Conservation (phyloP, 1,140 invertebrate species). For the Drosophila pachea region DNA sequence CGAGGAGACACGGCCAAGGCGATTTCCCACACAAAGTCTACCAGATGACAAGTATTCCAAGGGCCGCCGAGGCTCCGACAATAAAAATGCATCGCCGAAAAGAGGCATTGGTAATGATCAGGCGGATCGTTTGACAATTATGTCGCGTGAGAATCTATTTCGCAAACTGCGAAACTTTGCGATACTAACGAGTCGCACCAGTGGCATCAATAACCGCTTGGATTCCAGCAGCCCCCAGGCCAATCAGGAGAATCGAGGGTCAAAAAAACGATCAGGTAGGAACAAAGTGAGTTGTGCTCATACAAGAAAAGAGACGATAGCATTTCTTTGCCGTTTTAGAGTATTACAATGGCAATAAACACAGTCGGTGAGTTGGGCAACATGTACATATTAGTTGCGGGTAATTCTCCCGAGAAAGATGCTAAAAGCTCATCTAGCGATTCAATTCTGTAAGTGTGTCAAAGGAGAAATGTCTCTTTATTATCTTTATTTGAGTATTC, state of each 20-base stretch:
- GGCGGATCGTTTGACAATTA: not conserved
- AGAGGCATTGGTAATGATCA: not conserved
- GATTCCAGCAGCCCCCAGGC: constrained; percentile 3
- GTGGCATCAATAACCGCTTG: not conserved
- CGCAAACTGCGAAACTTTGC: constrained; percentile 1
- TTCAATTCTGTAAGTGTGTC: not conserved
- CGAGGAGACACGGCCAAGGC: constrained; percentile 2
- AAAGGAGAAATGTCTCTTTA: not conserved
- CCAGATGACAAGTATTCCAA: constrained; percentile 8
- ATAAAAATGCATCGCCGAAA: not conserved
- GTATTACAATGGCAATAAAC: not conserved
- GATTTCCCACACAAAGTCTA: not conserved
- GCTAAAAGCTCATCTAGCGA: not conserved
- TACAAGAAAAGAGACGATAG: not conserved
- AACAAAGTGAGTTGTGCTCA: not conserved
- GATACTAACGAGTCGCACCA: not conserved
- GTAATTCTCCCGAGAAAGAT: not conserved
- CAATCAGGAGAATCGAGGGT: not conserved
- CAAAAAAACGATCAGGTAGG: not conserved
- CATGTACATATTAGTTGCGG: not conserved
- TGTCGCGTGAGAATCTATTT: constrained; percentile 8
- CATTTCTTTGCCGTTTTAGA: constrained; percentile 3
- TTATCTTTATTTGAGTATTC: not conserved
- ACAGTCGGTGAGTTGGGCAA: too few relatives aligned
- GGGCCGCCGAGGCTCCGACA: constrained; percentile 1